Evolutionary conservation across 2,888 invertebrate genomes (phyloP), one percentile per base, ranked within the genome.

Genomic region (Xiphydria camelus): DNA sequence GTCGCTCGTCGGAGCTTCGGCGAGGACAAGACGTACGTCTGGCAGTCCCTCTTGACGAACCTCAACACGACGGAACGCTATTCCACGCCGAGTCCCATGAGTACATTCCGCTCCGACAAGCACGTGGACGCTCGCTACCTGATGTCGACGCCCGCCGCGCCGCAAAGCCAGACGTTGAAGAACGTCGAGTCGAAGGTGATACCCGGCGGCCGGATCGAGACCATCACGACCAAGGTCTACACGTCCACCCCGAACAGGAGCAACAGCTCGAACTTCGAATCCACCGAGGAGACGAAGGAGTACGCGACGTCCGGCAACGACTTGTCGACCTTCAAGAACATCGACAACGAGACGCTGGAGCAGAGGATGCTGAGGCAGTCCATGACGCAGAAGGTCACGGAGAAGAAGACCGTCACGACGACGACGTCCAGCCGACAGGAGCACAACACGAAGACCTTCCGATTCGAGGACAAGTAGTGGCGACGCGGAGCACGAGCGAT

Each of bases 361-460:
- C 84, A 84, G 57, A 83, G 82, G 59, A 83, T 83, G 76, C 77
- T 84, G 4, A 86, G 85, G 51, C 84, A 85, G 55, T 85, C 86
- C 0, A 81, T 83, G n/a, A 83, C 82, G 1, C 85, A 86, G 34
- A 85, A 86, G 53, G 82, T 84, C 0, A 82, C 85, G 12, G 86
- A 87, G 54, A 82, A 83, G 66, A 84, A 85, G 62, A 86, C 85
- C 0, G 81, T 86, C 0, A 85, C 84, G 64, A 86, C 82, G 50
- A 83, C 83, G 35, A 82, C 81, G 2, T 82, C 82, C 45, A 82
- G 81, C 49, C 80, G 81, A 0, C 82, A 82, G 49, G 77, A 78
- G 9, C 81, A 81, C 34, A 81, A 81, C 0, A 81, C 81, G 0
- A 79, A 81, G 32, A 81, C 80, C 15, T 67, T 68, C 36, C 59